Evolutionary conservation across 2,113 vertebrate species (phyloP).

Genomic region (Microtus ochrogaster): DNA sequence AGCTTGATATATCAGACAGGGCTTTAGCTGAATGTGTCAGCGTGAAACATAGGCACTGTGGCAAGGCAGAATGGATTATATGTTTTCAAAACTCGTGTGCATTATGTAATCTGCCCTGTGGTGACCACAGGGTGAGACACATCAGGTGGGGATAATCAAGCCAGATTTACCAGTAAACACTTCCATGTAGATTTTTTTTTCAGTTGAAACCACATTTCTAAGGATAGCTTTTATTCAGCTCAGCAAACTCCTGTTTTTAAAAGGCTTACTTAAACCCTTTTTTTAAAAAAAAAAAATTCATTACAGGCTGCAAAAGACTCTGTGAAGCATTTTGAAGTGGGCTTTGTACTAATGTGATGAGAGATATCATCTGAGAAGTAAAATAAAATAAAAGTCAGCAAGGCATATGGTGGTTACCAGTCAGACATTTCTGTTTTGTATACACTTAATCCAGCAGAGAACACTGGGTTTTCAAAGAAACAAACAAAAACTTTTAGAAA

Average conservation of each 20-base stretch:
- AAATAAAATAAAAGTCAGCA: constrained; percentile 68
- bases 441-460: constrained; percentile 54
- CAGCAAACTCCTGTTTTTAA: constrained; percentile 65
- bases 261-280: constrained; percentile 62
- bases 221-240: constrained; percentile 66
- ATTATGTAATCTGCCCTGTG: constrained; percentile 68
- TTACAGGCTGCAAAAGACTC: constrained; percentile 51
- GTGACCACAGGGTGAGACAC: constrained; percentile 55
- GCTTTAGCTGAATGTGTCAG: constrained; percentile 72
- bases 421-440: constrained; percentile 25
- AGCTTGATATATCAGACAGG: constrained; percentile 59
- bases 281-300: constrained; percentile 25
- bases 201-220: constrained; percentile 56
- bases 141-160: constrained; percentile 60
- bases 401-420: constrained; percentile 60
- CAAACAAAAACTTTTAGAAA: constrained; percentile 62
- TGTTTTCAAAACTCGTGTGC: constrained; percentile 65
- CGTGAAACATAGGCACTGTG: constrained; percentile 12
- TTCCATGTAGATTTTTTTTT: constrained; percentile 45
- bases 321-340: constrained; percentile 65
- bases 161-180: constrained; percentile 58
- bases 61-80: constrained; percentile 67
- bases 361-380: constrained; percentile 69
- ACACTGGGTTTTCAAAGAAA: constrained; percentile 60
- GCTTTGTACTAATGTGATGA: constrained; percentile 66